Evolutionary conservation across 2,888 invertebrate genomes (phyloP).

Genomic region (Acleris holmiana): DNA sequence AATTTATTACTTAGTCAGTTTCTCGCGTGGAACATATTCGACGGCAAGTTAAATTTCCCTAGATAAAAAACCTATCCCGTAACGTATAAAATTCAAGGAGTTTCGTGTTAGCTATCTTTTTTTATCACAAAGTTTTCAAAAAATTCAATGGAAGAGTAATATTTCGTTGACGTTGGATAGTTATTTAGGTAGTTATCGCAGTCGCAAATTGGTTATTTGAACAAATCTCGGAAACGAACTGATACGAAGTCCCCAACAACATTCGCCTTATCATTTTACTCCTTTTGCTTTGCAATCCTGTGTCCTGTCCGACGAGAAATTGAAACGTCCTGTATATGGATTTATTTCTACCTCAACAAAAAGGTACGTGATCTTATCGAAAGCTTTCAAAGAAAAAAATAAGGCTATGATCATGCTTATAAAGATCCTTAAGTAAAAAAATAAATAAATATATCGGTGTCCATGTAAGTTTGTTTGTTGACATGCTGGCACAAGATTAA

Average conservation of each 20-base stretch:
- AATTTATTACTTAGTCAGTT: not conserved
- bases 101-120: no score
- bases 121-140: no score
- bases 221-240: no score
- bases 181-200: no score
- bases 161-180: no score
- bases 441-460: constrained; percentile 17
- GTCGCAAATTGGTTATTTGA: no score
- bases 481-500: constrained; percentile 33
- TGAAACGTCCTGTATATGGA: constrained; percentile 1
- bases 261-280: no score
- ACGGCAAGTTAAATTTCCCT: not conserved
- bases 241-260: no score
- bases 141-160: no score
- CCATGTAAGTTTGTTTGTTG: constrained; percentile 32
- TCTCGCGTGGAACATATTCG: not conserved
- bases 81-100: no score
- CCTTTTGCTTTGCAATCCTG: no score
- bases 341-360: not conserved
- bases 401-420: constrained; percentile 9
- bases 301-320: constrained; percentile 9
- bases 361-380: constrained; percentile 21
- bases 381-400: constrained; percentile 23
- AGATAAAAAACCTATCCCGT: no score
- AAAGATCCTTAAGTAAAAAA: constrained; percentile 24